Evolutionary conservation across 2,797 vertebrate species (phyloP).

Genomic region (Brachyalestes nurse): DNA sequence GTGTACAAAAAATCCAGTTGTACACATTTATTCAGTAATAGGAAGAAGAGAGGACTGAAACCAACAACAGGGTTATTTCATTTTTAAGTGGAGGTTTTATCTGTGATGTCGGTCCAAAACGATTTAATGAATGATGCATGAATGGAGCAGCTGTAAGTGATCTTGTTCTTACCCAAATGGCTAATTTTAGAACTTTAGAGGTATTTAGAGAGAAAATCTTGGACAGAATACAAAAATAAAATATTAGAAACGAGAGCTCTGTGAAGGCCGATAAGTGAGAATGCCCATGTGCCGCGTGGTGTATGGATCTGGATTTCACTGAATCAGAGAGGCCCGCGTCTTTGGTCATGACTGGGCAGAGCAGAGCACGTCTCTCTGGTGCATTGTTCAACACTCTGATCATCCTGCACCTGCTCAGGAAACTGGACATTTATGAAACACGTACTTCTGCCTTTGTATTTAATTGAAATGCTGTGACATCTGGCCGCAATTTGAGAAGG

Average conservation of each 20-base stretch:
- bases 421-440: constrained; percentile 78
- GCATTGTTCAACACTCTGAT: constrained; percentile 61
- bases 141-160: background rate
- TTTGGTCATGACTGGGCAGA: constrained; percentile 34
- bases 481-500: constrained; percentile 81
- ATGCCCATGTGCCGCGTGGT: constrained; percentile 19
- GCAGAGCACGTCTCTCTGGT: constrained; percentile 41
- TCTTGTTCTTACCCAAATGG: background rate
- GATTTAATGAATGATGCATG: background rate
- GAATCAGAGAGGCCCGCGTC: constrained; percentile 35
- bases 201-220: background rate
- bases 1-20: no score
- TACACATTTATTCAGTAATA: no score
- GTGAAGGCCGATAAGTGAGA: constrained; percentile 28
- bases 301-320: constrained; percentile 29
- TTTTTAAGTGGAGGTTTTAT: no score
- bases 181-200: background rate
- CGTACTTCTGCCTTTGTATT: constrained; percentile 76
- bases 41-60: no score
- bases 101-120: background rate
- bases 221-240: background rate
- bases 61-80: no score
- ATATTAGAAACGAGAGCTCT: background rate
- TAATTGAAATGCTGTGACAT: constrained; percentile 83
- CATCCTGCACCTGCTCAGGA: constrained; percentile 74